Percentiles rank a stretch among this genome's conserved stretches.
phyloP scores from a whole-genome alignment of 2,113 vertebrate species.

The Cinclus cinclus region DNA sequence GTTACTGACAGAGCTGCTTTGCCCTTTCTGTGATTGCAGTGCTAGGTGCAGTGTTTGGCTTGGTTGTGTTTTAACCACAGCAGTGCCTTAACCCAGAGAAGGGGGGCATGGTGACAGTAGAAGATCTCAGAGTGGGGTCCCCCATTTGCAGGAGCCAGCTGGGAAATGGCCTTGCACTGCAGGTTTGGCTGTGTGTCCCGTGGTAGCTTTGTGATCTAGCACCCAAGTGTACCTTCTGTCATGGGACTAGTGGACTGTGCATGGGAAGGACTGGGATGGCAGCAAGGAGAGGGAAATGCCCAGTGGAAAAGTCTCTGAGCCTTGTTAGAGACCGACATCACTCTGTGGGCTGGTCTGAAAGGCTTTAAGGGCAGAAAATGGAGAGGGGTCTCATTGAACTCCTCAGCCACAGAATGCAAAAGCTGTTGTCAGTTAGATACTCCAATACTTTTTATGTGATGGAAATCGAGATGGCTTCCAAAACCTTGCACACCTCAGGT shows the following conservation, averaged over 20 bases:
- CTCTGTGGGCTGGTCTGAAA: neutral
- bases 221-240: neutral
- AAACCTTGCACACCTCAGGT: neutral
- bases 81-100: neutral
- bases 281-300: neutral
- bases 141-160: neutral
- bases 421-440: neutral
- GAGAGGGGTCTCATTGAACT: neutral
- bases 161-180: neutral
- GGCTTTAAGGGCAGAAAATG: neutral
- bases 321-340: neutral
- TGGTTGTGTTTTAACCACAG: neutral
- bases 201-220: neutral
- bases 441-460: neutral
- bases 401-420: neutral
- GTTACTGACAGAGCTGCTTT: neutral
- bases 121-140: neutral
- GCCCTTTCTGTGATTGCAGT: accelerated
- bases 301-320: neutral
- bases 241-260: neutral
- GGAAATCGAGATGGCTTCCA: neutral
- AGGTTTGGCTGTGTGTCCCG: accelerated
- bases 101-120: too few species aligned
- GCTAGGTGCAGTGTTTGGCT: neutral
- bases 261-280: neutral